A percentile compares a stretch with the other conserved stretches of the same genome.
Evolutionary conservation across 2,113 vertebrate genomes (phyloP).

Genomic region (Rhadina sibilatrix): DNA sequence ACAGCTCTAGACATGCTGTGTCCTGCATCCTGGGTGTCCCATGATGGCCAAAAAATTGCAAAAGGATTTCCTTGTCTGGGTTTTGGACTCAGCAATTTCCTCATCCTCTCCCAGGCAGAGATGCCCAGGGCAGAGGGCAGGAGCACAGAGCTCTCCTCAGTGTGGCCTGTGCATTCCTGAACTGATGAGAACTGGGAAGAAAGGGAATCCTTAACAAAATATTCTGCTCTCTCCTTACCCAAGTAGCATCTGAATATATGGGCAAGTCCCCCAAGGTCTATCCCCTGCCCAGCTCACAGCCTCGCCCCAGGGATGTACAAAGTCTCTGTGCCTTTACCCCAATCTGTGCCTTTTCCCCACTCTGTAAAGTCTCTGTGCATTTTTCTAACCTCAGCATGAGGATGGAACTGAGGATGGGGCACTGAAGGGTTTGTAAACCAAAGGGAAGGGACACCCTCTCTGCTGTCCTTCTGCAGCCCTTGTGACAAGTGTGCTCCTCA

Average conservation of each 20-base stretch:
- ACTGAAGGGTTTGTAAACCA: neutral
- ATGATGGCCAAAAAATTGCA: neutral
- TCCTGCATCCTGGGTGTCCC: neutral
- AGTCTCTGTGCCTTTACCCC: neutral
- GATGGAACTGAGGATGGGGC: neutral
- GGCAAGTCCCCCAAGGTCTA: neutral
- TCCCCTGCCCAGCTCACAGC: neutral
- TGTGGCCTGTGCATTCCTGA: rapidly evolving
- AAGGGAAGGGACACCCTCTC: neutral
- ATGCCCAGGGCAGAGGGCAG: neutral
- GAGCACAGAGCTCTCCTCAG: neutral
- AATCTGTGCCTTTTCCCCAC: rapidly evolving
- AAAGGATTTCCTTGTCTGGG: neutral
- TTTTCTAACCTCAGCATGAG: neutral
- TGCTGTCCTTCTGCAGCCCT: neutral
- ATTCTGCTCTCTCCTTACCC: neutral
- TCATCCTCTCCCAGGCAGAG: neutral
- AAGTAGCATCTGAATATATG: neutral
- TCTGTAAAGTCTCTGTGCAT: neutral
- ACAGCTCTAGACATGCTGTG: neutral
- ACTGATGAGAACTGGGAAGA: neutral
- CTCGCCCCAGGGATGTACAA: rapidly evolving
- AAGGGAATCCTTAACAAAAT: neutral
- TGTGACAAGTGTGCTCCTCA: neutral
- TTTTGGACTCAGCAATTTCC: neutral